Percentiles rank a stretch among this genome's conserved stretches.
phyloP scores from a whole-genome alignment of 2,888 invertebrate genomes.

The Lampropteryx suffumata region DNA sequence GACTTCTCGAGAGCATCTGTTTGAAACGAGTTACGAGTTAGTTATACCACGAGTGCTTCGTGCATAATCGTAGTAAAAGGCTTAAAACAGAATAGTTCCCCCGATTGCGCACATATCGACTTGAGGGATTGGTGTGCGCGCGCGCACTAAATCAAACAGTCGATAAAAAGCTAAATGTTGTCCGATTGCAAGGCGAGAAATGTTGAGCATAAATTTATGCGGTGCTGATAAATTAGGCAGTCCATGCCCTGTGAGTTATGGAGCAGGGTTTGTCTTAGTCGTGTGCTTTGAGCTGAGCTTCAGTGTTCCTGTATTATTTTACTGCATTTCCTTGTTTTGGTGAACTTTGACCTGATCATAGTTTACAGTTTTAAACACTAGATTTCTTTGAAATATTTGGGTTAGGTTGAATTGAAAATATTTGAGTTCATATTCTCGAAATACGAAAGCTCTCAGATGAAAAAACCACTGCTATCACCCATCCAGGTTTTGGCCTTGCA shows the following conservation, averaged over 20 bases:
- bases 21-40: too few relatives aligned
- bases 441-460: too few relatives aligned
- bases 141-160: slow-evolving; percentile 44
- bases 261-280: slow-evolving; percentile 14
- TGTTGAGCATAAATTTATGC: slow-evolving; percentile 75
- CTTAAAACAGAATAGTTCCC: slow-evolving; percentile 62
- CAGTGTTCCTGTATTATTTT: slow-evolving; percentile 11
- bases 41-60: too few relatives aligned
- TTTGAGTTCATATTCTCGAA: too few relatives aligned
- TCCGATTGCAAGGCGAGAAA: slow-evolving; percentile 72
- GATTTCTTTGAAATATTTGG: too few relatives aligned
- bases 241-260: slow-evolving; percentile 63
- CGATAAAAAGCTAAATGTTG: slow-evolving; percentile 75
- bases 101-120: slow-evolving; percentile 63
- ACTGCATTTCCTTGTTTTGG: slow-evolving; percentile 9
- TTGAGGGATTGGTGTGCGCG: slow-evolving; percentile 74
- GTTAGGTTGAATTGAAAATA: too few relatives aligned
- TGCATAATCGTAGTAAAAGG: too few relatives aligned
- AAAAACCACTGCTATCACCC: too few relatives aligned
- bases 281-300: slow-evolving; percentile 15
- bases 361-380: too few relatives aligned
- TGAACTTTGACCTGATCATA: not conserved
- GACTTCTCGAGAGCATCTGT: too few relatives aligned
- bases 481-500: too few relatives aligned
- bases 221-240: slow-evolving; percentile 76